Base-by-base conservation (phyloP, 2,797 vertebrate genomes). In the Crocidura indochinensis region DNA sequence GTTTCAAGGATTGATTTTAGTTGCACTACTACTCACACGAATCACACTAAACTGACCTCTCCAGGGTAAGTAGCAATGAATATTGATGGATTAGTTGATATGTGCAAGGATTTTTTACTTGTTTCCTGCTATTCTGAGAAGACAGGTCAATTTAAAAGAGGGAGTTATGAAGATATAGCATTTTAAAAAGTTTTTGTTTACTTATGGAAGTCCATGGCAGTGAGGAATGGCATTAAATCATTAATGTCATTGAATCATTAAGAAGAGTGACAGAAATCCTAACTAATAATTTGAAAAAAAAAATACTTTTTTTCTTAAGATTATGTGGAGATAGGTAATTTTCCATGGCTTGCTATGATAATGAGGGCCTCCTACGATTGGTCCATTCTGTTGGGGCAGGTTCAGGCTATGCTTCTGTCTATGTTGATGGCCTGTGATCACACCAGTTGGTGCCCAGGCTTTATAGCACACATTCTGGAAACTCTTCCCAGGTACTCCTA, bases 171-270 rank as follows among this genome's bases (percentile, higher is more conserved):
- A 86, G 69, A 27, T 53, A 53, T 0, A 51, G 72, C 9, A 29
- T 91, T 53, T 80, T 38, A 47, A 75, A 88, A 10, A n/a, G 44
- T 17, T 26, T 78, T 38, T 44, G 0, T 9, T 17, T 51, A 51
- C 7, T 60, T 79, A 46, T 78, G 46, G 68, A 72, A 56, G 51
- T 71, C 76, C 53, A 1, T 60, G 17, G 53, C 2, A 53, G 71
- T 71, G 60, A 75, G 44, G 60, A 62, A 19, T 69, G 90, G 29
- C 51, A 72, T 91, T 80, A 81, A 27, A 38, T 38, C 38, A 38
- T 38, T 38, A 38, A 38, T 38, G 38, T 38, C 38, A 38, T 38
- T 38, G 38, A 38, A 38, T 38, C 38, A 38, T 38, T 38, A 38
- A 17, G 15, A 22, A 51, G 27, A 85, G 24, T 75, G 46, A 73